Conservation (phyloP, 2,888 invertebrate genomes). For the Tubulanus polymorphus region DNA sequence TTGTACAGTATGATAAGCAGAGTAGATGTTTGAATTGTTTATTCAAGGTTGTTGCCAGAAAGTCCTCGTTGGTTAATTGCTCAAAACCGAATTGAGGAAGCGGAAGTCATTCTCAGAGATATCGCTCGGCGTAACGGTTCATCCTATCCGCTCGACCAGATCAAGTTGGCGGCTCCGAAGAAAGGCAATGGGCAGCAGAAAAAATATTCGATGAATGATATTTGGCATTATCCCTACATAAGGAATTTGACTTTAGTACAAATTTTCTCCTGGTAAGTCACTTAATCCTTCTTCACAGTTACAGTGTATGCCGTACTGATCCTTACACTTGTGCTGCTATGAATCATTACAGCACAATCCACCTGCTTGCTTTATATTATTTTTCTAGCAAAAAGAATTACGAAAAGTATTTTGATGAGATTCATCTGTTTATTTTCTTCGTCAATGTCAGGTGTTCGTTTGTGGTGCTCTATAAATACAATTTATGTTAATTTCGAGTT, state of each 20-base stretch:
- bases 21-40: neutral
- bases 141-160: neutral
- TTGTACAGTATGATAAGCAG: neutral
- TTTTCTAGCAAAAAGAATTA: no score
- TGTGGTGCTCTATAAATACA: no score
- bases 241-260: neutral
- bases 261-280: neutral
- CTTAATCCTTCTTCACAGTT: no score
- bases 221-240: neutral
- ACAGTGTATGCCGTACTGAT: no score
- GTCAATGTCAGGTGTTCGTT: no score
- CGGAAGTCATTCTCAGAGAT: neutral
- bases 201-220: constrained; percentile 1
- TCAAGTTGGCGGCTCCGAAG: neutral
- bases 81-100: neutral
- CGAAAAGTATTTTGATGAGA: no score
- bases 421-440: no score
- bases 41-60: neutral
- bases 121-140: neutral
- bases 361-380: no score
- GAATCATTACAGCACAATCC: no score
- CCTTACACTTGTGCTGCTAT: no score
- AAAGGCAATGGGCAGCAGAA: neutral
- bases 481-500: no score
- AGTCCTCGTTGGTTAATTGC: neutral